These are phyloP conservation scores for Drosophila anceps DNA, from an alignment of 2,888 invertebrate genomes.

Conservation along the genomic window DNA sequence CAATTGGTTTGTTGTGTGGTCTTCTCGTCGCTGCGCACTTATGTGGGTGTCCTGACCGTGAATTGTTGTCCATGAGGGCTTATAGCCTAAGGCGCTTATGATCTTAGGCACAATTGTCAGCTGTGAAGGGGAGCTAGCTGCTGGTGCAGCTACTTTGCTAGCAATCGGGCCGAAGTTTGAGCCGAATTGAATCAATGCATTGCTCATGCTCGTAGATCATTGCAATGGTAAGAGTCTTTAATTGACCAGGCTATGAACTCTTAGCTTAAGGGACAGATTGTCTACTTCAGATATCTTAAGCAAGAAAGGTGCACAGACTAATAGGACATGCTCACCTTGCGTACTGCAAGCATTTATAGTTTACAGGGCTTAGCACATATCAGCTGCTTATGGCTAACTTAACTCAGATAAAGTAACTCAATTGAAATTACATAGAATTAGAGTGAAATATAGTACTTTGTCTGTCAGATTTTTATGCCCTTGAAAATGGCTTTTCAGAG, in stretches of 20 bases:
- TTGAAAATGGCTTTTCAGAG: no score
- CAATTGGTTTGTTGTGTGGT: constrained; percentile 6
- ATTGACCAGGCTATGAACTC: no score
- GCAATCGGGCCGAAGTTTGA: not conserved
- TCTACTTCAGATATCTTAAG: no score
- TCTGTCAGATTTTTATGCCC: no score
- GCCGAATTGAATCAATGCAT: not conserved
- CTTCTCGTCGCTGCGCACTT: not conserved
- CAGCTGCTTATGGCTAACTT: no score
- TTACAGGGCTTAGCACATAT: not conserved
- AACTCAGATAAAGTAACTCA: not conserved
- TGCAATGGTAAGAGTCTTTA: not conserved
- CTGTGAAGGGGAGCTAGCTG: not conserved
- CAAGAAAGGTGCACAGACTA: no score
- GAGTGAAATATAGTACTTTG: no score
- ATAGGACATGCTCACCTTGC: not conserved
- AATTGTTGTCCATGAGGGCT: not conserved
- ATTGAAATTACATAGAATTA: no score
- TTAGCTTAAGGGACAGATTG: not conserved
- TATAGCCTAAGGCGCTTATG: constrained; percentile 36
- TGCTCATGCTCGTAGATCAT: no score
- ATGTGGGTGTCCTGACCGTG: constrained; percentile 26
- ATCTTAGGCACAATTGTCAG: constrained; percentile 4
- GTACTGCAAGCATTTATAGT: not conserved
- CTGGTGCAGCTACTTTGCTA: not conserved